Evolutionary conservation across 2,888 invertebrate species (phyloP), one percentile per base, ranked within the genome.

Genomic region (Cerastoderma edule): DNA sequence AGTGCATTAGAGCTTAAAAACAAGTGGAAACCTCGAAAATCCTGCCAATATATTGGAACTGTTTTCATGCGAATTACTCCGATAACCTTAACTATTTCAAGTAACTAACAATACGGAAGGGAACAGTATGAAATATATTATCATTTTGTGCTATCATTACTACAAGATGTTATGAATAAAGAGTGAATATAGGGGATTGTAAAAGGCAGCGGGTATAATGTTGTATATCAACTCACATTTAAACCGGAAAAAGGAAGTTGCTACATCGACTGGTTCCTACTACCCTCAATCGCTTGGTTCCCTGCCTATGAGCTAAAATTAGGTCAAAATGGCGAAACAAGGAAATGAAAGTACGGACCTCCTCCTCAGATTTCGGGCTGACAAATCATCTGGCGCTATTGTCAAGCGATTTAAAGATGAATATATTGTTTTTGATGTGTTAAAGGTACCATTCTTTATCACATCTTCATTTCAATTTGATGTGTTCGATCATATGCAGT

Each of bases 351-450:
- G 65, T 66, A 44, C 33, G n/a, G 56, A 71, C 19, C 60, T 77
- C 39, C 50, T 78, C 16, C 50, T 48, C 39, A 60, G 73, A 56
- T 63, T 81, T 44, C 39, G 78, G 22, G 16, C 13, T 44, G 81
- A 81, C 54, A 78, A 75, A 56, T n/a, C 67, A 35, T 48, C 44
- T 30, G 78, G 79, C 35, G 69, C 39, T 13, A 77, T 82, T 69
- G 63, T 57, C 60, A 82, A 82, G 48, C 28, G 77, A 64, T 79
- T 82, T 67, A 60, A 77, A 70, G 82, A 82, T 32, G 78, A 79
- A 22, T 82, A 63, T 48, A 79, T 69, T 67, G 82, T 77, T 22
- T 44, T 82, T 35, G 82, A 82, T 69, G 35, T 79, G n/a, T 46
- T 82, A 22, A 79, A 67, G 70, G 82, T 82, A 68, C 22, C 4